phyloP scores from a whole-genome alignment of 2,113 vertebrate genomes.

The Myodes glareolus region DNA sequence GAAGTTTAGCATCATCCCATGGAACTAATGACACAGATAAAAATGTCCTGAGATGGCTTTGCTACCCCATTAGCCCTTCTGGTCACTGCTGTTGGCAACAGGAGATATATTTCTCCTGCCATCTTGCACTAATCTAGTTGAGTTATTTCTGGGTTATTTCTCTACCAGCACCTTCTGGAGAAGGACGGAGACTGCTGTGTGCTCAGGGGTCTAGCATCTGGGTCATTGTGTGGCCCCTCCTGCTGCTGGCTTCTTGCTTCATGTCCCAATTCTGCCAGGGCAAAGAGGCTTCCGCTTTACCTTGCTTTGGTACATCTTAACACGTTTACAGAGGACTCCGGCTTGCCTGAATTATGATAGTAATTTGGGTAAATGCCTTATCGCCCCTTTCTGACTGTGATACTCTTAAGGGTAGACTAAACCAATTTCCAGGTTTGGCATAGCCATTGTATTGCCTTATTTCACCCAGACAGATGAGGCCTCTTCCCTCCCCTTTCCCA shows the following conservation, averaged over 20 bases:
- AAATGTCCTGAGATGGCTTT: background rate
- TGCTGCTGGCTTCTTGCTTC: background rate
- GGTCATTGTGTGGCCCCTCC: background rate
- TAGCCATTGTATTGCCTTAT: slow-evolving; percentile 65
- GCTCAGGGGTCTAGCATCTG: background rate
- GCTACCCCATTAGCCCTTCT: background rate
- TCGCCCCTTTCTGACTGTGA: slow-evolving; percentile 59
- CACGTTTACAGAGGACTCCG: slow-evolving; percentile 40
- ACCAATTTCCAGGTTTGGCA: slow-evolving; percentile 70
- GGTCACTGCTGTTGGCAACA: background rate
- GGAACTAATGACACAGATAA: background rate
- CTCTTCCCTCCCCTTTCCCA: background rate
- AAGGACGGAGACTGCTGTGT: background rate
- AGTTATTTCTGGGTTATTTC: background rate
- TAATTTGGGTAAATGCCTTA: slow-evolving; percentile 77
- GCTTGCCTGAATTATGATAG: slow-evolving; percentile 76
- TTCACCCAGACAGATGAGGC: slow-evolving; percentile 66
- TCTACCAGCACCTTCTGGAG: background rate
- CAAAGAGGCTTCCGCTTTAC: slow-evolving; percentile 14
- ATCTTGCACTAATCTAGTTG: background rate
- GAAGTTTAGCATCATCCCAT: background rate
- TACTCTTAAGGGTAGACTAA: slow-evolving; percentile 68
- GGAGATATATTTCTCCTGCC: background rate
- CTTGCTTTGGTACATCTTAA: slow-evolving; percentile 54
- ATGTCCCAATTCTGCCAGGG: background rate